Evolutionary conservation across 2,797 vertebrate genomes (phyloP), one percentile per base, ranked within the genome.

Genomic region (Sebastolobus alascanus): DNA sequence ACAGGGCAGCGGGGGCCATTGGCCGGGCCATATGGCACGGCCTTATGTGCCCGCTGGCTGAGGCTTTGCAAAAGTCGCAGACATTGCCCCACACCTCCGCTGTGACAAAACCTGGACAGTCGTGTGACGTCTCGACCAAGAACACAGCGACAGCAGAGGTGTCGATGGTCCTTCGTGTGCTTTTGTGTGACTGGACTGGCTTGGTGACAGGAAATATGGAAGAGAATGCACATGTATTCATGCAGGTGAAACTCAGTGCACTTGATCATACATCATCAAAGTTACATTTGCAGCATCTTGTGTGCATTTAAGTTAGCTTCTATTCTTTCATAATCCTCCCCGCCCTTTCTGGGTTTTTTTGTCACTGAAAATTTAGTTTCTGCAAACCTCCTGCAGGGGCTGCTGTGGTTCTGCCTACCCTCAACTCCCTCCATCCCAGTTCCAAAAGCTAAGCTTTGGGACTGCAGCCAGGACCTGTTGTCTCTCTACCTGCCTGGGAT

Each of bases 351-450:
- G 22, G 4, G 1, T 2, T 2, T 18, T 22, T 35, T 14, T 61
- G 58, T 77, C 52, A 79, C 35, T 11, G 16, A 16, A 69, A 66
- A 55, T 63, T 38, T 35, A 61, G 63, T 77, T 94, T 85, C 84
- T 65, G 18, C 40, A n/a, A 80, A 37, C 58, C 68, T 87, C 92
- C 94, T 94, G 93, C 81, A 94, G 92, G 93, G 94, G 93, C 87
- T 94, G 94, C 93, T 95, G 92, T 94, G 92, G 91, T 5, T 93
- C 93, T 93, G 91, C 85, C 85, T 86, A 55, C 79, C 58, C 76
- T 73, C 75, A 25, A 33, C 68, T 56, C 83, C 61, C 60, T 29
- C 78, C 74, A 80, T 67, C 75, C 60, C 59, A 76, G 73, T 72
- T 88, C 70, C 71, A 83, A 86, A 65, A 73, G 76, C 84, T 87